phyloP scores from a whole-genome alignment of 2,888 invertebrate species.

The Lypha dubia region DNA sequence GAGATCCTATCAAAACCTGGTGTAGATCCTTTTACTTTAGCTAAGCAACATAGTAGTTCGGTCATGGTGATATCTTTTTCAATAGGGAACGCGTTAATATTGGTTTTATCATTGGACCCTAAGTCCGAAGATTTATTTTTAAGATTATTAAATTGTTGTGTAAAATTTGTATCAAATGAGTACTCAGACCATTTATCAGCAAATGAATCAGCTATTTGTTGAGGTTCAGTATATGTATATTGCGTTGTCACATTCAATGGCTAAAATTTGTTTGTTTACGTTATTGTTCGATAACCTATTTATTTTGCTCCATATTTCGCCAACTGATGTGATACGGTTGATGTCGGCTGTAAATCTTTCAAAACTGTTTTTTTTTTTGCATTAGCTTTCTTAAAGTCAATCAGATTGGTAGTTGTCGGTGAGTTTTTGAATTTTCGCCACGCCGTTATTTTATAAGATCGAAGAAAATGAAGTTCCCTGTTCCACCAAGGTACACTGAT shows the following conservation, averaged over 20 bases:
- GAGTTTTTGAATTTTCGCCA: too few species aligned
- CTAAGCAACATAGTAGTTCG: too few species aligned
- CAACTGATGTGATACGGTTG: constrained; percentile 14
- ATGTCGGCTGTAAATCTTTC: constrained; percentile 27
- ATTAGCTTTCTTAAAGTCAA: constrained; percentile 4
- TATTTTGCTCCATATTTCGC: constrained; percentile 29
- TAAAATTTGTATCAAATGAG: too few species aligned
- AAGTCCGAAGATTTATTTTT: neutral
- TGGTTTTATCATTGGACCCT: neutral
- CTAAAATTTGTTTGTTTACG: neutral
- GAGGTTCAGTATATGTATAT: too few species aligned
- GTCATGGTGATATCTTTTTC: too few species aligned
- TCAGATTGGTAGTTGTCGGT: too few species aligned
- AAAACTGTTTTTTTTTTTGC: constrained; percentile 26
- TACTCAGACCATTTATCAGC: too few species aligned
- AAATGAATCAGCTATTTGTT: too few species aligned
- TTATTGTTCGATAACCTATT: neutral
- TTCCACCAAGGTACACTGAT: neutral
- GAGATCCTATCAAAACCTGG: neutral
- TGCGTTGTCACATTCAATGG: too few species aligned
- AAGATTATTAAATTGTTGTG: neutral
- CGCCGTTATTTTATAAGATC: too few species aligned
- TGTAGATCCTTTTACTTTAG: too few species aligned
- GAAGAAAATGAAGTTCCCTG: too few species aligned
- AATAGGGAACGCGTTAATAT: neutral